A percentile compares a stretch with the other conserved stretches of the same genome.
phyloP scores from a whole-genome alignment of 2,113 vertebrate genomes.

The Corythaixoides concolor region DNA sequence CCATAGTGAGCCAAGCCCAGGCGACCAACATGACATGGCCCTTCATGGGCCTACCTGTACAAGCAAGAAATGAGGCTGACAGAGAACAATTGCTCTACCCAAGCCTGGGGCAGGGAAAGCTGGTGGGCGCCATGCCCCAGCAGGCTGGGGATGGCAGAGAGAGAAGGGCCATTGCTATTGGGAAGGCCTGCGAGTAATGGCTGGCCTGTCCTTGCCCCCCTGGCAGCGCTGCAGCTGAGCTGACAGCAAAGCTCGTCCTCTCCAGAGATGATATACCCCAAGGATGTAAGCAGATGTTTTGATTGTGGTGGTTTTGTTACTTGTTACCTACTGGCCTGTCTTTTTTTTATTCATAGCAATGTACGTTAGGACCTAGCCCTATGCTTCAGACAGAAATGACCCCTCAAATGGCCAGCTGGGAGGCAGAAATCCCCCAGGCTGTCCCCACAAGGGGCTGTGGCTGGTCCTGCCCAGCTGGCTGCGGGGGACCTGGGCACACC shows the following conservation, averaged over 20 bases:
- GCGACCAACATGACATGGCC: accelerated
- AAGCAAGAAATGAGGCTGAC: accelerated
- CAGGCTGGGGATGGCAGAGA: neutral
- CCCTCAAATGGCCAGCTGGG: neutral
- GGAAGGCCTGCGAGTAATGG: accelerated
- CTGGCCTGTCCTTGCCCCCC: neutral
- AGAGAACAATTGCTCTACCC: accelerated
- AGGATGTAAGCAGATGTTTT: neutral
- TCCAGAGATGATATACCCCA: neutral
- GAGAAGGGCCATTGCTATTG: accelerated
- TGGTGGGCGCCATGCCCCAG: neutral
- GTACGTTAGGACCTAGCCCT: neutral
- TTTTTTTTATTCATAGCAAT: neutral
- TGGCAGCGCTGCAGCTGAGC: neutral
- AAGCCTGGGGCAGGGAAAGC: neutral
- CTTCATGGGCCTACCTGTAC: neutral
- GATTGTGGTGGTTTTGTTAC: neutral
- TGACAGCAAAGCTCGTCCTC: accelerated
- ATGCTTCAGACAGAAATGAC: neutral
- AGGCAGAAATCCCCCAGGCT: accelerated
- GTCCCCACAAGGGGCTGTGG: accelerated
- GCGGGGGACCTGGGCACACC: neutral
- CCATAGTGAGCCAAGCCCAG: accelerated
- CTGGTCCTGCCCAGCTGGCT: neutral
- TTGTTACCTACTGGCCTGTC: neutral